phyloP scores from a whole-genome alignment of 2,888 invertebrate genomes.

The Bembecia ichneumoniformis region DNA sequence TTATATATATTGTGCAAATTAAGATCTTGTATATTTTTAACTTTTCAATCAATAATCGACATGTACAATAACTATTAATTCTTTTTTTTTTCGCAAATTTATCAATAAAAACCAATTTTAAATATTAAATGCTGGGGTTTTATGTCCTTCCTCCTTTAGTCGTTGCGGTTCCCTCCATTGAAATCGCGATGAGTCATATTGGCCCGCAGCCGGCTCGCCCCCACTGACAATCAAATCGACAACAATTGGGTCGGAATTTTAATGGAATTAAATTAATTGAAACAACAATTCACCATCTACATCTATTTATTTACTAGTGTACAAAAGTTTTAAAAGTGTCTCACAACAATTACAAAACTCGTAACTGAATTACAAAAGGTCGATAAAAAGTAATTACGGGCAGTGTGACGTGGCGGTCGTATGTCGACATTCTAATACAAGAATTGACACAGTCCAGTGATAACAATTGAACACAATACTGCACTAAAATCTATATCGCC shows the following conservation, averaged over 20 bases:
- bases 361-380: constrained; percentile 26
- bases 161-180: constrained; percentile 13
- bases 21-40: constrained; percentile 68
- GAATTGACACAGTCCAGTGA: constrained; percentile 77
- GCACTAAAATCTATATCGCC: constrained; percentile 7
- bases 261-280: constrained; percentile 66
- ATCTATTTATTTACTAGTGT: constrained; percentile 63
- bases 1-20: constrained; percentile 68
- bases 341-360: constrained; percentile 22
- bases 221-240: constrained; percentile 33
- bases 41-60: constrained; percentile 69
- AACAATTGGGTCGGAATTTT: constrained; percentile 60
- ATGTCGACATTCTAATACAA: constrained; percentile 77
- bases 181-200: constrained; percentile 35
- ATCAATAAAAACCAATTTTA: constrained; percentile 71
- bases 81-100: constrained; percentile 60
- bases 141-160: background rate
- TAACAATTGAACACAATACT: constrained; percentile 51
- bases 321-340: constrained; percentile 56
- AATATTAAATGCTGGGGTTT: constrained; percentile 30
- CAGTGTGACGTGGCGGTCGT: constrained; percentile 65
- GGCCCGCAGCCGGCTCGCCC: constrained; percentile 23
- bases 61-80: constrained; percentile 68
- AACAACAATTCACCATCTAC: constrained; percentile 59
- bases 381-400: constrained; percentile 39